phyloP scores from a whole-genome alignment of 2,888 invertebrate species.

The Parnassius mnemosyne region DNA sequence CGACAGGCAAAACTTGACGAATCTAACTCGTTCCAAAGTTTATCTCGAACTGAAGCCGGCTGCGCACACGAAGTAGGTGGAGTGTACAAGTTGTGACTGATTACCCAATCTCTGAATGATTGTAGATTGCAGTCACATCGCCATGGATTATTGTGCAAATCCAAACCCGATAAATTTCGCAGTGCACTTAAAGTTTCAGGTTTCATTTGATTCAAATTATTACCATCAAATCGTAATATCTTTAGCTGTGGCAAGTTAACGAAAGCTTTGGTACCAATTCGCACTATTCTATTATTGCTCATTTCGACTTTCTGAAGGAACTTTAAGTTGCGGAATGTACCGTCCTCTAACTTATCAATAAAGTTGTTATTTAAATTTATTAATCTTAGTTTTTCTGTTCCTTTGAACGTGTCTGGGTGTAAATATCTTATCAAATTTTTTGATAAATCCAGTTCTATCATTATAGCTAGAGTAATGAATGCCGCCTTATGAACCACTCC shows the following conservation, averaged over 20 bases:
- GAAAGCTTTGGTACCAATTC: conserved; percentile 86
- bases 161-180: conserved; percentile 85
- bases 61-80: conserved; percentile 87
- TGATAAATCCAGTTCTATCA: conserved; percentile 91
- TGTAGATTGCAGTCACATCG: conserved; percentile 92
- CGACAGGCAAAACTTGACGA: conserved; percentile 90
- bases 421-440: conserved; percentile 85
- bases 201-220: conserved; percentile 85
- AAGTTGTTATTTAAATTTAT: conserved; percentile 88
- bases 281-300: conserved; percentile 86
- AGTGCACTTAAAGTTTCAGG: conserved; percentile 85
- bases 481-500: conserved; percentile 85
- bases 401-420: conserved; percentile 85
- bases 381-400: conserved; percentile 86
- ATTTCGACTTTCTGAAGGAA: conserved; percentile 89
- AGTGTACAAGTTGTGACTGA: conserved; percentile 87
- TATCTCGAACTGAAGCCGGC: conserved; percentile 83
- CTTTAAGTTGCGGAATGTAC: conserved; percentile 86
- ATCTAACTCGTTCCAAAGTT: conserved; percentile 87
- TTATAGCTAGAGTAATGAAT: conserved; percentile 86
- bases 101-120: conserved; percentile 88
- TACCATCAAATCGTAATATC: conserved; percentile 87
- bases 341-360: conserved; percentile 86
- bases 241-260: conserved; percentile 84
- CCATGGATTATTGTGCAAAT: conserved; percentile 92